Conservation (phyloP, 1,140 invertebrate species). For the Steinernema khuongi region DNA sequence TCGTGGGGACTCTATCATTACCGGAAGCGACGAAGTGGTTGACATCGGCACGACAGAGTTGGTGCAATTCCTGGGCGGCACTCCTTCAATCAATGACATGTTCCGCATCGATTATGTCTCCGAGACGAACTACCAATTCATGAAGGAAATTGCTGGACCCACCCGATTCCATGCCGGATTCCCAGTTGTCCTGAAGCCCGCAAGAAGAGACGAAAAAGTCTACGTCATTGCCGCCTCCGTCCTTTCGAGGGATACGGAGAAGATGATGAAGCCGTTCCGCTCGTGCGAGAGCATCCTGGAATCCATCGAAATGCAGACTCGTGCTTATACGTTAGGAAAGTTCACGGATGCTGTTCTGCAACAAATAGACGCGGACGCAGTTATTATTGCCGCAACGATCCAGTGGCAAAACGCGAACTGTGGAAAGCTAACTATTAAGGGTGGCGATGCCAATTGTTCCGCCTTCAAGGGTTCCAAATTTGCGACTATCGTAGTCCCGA, state of each 20-base stretch:
- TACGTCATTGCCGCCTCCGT: not conserved
- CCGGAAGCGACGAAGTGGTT: constrained; percentile 5
- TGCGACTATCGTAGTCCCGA: not conserved
- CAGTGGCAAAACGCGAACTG: not conserved
- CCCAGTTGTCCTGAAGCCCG: not conserved
- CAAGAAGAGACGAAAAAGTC: not conserved
- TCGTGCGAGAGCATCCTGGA: not conserved
- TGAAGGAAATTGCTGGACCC: not conserved
- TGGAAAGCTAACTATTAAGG: not conserved
- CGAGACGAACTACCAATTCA: not conserved
- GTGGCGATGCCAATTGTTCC: not conserved
- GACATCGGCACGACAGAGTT: not conserved
- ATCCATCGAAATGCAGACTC: not conserved
- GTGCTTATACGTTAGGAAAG: not conserved
- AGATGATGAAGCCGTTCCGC: not conserved
- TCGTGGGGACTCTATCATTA: not conserved
- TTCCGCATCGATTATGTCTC: not conserved
- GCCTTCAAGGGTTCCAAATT: not conserved
- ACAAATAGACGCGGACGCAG: not conserved
- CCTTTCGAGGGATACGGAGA: not conserved
- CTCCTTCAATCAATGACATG: not conserved
- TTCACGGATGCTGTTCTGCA: constrained; percentile 2
- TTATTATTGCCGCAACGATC: not conserved
- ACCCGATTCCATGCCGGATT: not conserved
- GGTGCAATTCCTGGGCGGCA: not conserved